Percentiles rank a stretch among this genome's conserved stretches.
Evolutionary conservation across 2,797 vertebrate genomes (phyloP).

Genomic region (Mus spretus): DNA sequence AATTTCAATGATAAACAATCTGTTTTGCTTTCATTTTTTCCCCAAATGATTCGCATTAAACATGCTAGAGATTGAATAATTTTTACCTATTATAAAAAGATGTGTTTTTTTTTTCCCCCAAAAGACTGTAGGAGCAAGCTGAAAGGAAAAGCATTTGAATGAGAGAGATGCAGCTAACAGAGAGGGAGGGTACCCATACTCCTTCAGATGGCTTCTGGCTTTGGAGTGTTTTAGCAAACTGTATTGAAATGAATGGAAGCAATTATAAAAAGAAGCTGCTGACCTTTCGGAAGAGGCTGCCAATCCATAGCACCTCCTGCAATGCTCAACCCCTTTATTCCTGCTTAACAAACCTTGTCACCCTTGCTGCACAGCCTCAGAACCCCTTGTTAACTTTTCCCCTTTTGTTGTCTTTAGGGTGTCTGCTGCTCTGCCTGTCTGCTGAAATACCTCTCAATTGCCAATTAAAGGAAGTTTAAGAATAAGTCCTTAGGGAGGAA

Average conservation of each 20-base stretch:
- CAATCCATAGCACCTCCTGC: constrained; percentile 86
- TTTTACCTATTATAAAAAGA: constrained; percentile 44
- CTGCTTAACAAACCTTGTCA: constrained; percentile 88
- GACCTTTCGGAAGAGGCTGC: constrained; percentile 87
- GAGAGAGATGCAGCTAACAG: constrained; percentile 55
- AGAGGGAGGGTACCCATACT: background rate
- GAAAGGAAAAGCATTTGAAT: constrained; percentile 64
- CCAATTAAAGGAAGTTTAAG: constrained; percentile 81
- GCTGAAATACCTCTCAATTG: constrained; percentile 74
- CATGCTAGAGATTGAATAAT: constrained; percentile 11
- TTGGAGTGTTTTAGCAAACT: constrained; percentile 70
- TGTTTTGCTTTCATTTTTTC: background rate
- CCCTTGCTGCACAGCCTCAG: constrained; percentile 81
- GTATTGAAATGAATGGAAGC: constrained; percentile 82
- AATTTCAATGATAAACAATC: background rate
- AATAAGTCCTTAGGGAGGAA: constrained; percentile 76
- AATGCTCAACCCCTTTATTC: constrained; percentile 84
- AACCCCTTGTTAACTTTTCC: constrained; percentile 86
- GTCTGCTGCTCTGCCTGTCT: constrained; percentile 67
- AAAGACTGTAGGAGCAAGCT: constrained; percentile 34
- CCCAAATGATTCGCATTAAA: background rate
- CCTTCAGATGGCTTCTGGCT: constrained; percentile 76
- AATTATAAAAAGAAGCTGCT: constrained; percentile 84
- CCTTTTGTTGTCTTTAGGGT: constrained; percentile 78
- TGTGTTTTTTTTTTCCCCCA: background rate